These are phyloP conservation scores for Protobothrops flavoviridis DNA, from an alignment of 2,113 vertebrate species.

Conservation along the genomic window DNA sequence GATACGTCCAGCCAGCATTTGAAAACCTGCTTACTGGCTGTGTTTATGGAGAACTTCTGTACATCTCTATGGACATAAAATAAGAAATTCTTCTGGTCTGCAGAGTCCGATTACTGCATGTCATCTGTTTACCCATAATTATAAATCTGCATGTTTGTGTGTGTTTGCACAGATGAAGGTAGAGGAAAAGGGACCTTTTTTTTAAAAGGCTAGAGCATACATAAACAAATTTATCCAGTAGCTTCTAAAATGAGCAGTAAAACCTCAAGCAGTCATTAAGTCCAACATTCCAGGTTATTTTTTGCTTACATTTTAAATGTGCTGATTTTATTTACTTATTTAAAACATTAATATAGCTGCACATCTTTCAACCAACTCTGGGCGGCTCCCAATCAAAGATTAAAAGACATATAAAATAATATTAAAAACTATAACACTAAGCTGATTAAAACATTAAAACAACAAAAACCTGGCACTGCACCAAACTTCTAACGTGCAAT, in stretches of 20 bases:
- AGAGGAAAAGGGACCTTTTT: neutral
- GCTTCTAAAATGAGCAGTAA: neutral
- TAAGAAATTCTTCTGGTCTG: neutral
- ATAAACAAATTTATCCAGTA: neutral
- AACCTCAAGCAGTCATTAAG: neutral
- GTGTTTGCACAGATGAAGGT: neutral
- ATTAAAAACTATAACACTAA: neutral
- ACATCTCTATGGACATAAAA: neutral
- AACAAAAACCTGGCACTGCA: neutral
- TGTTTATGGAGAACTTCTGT: neutral
- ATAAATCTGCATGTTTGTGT: neutral
- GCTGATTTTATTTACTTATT: neutral
- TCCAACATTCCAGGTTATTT: neutral
- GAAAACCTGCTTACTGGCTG: neutral
- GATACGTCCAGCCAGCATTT: neutral
- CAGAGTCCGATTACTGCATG: neutral
- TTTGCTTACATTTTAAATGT: neutral
- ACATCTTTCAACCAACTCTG: neutral
- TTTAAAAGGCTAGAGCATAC: neutral
- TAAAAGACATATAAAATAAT: neutral
- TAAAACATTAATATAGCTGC: neutral
- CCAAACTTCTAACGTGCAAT: neutral
- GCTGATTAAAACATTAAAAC: neutral
- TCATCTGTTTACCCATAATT: neutral
- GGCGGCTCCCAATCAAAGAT: neutral